These are phyloP conservation scores for Actenoides lindsayi DNA, from an alignment of 2,113 vertebrate genomes.

Conservation along the genomic window DNA sequence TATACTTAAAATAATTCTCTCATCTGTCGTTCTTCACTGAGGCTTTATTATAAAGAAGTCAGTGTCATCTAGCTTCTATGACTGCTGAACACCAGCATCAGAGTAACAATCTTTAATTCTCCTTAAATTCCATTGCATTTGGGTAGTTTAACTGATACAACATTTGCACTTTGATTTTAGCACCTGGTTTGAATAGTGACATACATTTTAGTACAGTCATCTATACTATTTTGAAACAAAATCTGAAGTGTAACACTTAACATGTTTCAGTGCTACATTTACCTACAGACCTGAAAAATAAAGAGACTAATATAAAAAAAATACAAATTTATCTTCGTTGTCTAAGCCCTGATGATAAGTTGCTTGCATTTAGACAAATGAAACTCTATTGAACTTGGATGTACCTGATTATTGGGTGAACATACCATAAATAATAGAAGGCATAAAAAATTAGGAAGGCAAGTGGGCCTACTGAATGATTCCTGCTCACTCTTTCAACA, in stretches of 20 bases:
- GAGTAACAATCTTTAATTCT: background rate
- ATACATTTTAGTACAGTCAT: background rate
- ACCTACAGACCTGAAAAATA: background rate
- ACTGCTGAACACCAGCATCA: background rate
- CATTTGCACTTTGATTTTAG: background rate
- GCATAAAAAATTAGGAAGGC: background rate
- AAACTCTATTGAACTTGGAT: background rate
- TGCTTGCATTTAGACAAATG: background rate
- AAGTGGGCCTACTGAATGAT: background rate
- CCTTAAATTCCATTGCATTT: background rate
- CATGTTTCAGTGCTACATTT: background rate
- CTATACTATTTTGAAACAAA: background rate
- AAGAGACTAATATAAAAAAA: background rate
- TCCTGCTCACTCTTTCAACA: background rate
- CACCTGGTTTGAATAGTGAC: background rate
- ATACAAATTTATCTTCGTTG: background rate
- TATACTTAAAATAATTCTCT: background rate
- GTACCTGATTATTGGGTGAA: background rate
- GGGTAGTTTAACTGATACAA: background rate
- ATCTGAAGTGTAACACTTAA: background rate
- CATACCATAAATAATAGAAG: background rate
- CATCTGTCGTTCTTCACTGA: background rate
- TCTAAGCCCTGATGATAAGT: background rate
- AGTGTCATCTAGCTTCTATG: background rate
- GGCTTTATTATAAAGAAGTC: background rate